Evolutionary conservation across 1,140 invertebrate species (phyloP).

Genomic region (Bathynomus jamesi): DNA sequence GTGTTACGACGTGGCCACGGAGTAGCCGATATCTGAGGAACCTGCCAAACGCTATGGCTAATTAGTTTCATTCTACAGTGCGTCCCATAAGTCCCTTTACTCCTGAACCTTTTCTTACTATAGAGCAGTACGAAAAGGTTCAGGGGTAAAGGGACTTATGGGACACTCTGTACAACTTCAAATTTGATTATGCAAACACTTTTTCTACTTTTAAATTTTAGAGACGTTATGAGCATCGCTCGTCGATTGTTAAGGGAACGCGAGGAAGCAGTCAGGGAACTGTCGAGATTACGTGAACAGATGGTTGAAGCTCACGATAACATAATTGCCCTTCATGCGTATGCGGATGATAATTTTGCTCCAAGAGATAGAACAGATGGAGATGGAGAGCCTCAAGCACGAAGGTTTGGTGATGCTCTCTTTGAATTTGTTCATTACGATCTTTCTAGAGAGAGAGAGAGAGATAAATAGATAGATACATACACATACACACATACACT

Average conservation of each 20-base stretch:
- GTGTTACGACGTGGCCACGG: no score
- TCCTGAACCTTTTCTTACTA: no score
- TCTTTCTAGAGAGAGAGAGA: neutral
- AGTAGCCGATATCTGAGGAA: no score
- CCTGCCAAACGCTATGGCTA: no score
- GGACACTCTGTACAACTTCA: no score
- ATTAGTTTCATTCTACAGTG: no score
- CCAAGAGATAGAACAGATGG: constrained; percentile 35
- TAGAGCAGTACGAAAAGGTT: no score
- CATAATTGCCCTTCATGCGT: constrained; percentile 37
- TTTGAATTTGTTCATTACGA: no score
- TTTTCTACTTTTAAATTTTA: no score
- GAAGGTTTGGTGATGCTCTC: constrained; percentile 34
- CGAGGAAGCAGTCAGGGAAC: constrained; percentile 40
- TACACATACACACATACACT: neutral
- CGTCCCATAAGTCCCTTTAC: no score
- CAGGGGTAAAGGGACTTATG: no score
- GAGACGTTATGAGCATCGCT: constrained; percentile 39
- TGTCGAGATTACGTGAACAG: constrained; percentile 38
- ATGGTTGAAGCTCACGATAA: constrained; percentile 38
- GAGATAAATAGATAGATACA: neutral
- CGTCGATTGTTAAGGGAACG: constrained; percentile 40
- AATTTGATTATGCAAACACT: no score
- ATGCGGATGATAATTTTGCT: constrained; percentile 34
- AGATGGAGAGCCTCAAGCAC: constrained; percentile 22